phyloP scores from a whole-genome alignment of 2,113 vertebrate genomes.

The Lepus americanus region DNA sequence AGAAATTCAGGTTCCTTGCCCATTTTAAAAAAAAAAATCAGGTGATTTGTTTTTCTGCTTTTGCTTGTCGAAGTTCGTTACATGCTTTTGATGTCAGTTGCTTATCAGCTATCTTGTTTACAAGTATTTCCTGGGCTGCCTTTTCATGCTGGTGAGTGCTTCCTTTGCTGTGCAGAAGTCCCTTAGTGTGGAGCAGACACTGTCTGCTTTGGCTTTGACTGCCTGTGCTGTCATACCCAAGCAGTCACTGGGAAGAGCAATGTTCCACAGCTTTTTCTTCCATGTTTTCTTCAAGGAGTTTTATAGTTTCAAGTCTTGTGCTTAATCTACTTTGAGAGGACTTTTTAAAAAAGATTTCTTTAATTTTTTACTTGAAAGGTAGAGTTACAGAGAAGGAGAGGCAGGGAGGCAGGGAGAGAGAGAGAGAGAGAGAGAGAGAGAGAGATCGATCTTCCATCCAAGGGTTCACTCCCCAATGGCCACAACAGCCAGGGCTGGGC shows the following conservation, averaged over 20 bases:
- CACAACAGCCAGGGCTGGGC: too few species aligned
- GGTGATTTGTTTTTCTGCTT: neutral
- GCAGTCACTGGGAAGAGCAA: neutral
- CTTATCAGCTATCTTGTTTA: neutral
- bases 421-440: too few species aligned
- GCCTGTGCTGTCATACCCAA: neutral
- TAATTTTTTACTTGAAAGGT: too few species aligned
- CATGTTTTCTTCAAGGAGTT: neutral
- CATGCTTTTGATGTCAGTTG: neutral
- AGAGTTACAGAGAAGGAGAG: too few species aligned
- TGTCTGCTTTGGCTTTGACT: neutral
- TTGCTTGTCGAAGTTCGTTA: neutral
- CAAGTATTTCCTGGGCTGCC: neutral
- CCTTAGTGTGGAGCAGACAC: neutral
- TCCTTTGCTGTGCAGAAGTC: neutral
- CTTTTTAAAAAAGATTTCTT: neutral
- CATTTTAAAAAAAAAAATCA: neutral
- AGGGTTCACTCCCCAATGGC: too few species aligned
- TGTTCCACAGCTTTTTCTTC: neutral
- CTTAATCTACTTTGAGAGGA: neutral
- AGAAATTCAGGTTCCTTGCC: neutral
- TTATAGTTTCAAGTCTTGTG: neutral
- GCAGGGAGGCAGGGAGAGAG: too few species aligned
- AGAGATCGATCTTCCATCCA: too few species aligned
- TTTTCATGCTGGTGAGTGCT: neutral